Evolutionary conservation across 2,888 invertebrate genomes (phyloP).

Genomic region (Synergus laeviventris): DNA sequence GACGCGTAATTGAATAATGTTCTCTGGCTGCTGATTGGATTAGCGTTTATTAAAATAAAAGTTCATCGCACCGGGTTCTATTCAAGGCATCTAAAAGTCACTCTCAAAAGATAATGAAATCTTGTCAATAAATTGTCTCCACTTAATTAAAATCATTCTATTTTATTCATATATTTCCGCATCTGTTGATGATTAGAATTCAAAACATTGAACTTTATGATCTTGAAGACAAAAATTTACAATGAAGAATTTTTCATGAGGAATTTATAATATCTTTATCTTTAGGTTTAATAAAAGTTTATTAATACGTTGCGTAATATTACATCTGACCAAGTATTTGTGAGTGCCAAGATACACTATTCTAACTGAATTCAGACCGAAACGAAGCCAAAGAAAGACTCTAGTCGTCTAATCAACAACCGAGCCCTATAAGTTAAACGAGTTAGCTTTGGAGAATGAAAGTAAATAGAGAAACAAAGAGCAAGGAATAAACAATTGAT

Average conservation of each 20-base stretch:
- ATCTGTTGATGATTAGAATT: neutral
- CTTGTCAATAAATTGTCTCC: neutral
- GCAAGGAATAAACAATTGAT: conserved; percentile 10
- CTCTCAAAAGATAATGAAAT: neutral
- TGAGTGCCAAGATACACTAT: conserved; percentile 27
- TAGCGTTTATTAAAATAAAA: conserved; percentile 70
- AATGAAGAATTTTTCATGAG: neutral
- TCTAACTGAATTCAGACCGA: conserved; percentile 23
- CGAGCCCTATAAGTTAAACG: conserved; percentile 35
- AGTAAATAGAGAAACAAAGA: neutral
- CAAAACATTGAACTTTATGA: neutral
- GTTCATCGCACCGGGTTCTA: conserved; percentile 65
- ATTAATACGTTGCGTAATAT: conserved; percentile 24
- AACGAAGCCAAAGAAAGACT: conserved; percentile 44
- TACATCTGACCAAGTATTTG: conserved; percentile 13
- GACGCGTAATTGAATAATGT: conserved; percentile 64
- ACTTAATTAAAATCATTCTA: neutral
- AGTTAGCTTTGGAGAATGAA: conserved; percentile 42
- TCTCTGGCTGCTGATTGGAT: conserved; percentile 64
- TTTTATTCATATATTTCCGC: neutral
- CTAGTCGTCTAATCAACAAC: conserved; percentile 32
- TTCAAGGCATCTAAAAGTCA: neutral
- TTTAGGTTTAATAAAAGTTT: neutral
- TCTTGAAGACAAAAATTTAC: neutral
- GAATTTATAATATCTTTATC: neutral